Base-by-base conservation (phyloP, 2,113 vertebrate genomes). In the Orycteropus afer region DNA sequence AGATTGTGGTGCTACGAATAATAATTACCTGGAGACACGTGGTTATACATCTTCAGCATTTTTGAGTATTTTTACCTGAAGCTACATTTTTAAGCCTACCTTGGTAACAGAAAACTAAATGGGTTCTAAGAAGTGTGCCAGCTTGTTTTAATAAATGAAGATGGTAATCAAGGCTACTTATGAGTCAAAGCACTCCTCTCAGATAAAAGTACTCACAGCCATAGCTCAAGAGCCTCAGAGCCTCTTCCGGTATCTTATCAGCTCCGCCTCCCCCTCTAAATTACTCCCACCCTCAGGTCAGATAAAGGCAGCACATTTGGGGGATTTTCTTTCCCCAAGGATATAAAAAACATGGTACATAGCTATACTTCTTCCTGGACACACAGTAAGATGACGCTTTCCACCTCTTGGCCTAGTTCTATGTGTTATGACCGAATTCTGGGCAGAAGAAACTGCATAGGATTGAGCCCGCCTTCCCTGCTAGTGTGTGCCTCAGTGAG, bases 61-160 rank as follows among this genome's bases (percentile, higher is more conserved):
- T 67, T 14, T 81, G 59, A 63, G 14, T 49, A 1, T 81, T 69
- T 12, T 79, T 53, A 59, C 27, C 40, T 37, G n/a, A 91, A 47
- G 40, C 55, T 73, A 61, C 12, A 61, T 47, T 91, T 69, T 82
- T 7, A 79, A 65, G 53, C 1, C 85, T 45, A 42, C 18, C 10
- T 74, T 61, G 61, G 32, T 74, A 89, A 86, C n/a, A 93, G 67
- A 95, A 86, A 93, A 10, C 42, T 87, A 69, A 94, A 49, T 71
- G 71, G 15, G 65, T 49, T 93, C 73, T 90, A 57, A 84, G 89
- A 59, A 73, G 90, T 78, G 11, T 29, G 32, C 53, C 63, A 79
- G 25, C 23, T 18, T 90, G 78, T 23, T 80, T 32, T 37, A 65
- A 51, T 11, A 71, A 47, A 55, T 74, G 51, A 88, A 87, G 57